Percentiles rank a stretch among this genome's conserved stretches.
Conservation (phyloP, 1,140 invertebrate species). For the Neodiprion lecontei region DNA sequence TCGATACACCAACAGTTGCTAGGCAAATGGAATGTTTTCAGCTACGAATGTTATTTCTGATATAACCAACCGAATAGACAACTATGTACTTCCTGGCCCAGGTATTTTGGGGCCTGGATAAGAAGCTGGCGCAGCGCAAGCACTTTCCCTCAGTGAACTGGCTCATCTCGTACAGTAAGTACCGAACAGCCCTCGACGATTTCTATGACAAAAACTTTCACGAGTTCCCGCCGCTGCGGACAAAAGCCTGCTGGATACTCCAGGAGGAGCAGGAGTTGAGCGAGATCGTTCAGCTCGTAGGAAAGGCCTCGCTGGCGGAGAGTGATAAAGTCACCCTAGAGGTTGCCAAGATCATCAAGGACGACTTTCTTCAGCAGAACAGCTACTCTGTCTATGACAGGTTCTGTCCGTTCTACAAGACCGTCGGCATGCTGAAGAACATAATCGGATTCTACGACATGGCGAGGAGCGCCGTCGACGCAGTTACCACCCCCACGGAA, state of each 20-base stretch:
- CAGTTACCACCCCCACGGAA: slow-evolving; percentile 76
- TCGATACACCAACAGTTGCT: too few species aligned
- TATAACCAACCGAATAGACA: too few species aligned
- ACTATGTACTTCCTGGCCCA: too few species aligned
- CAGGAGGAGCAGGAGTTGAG: slow-evolving; percentile 89
- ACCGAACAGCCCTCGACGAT: slow-evolving; percentile 78
- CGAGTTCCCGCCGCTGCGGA: slow-evolving; percentile 73
- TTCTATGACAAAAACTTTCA: slow-evolving; percentile 82
- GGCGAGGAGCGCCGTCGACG: slow-evolving; percentile 73
- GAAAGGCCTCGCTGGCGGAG: slow-evolving; percentile 82
- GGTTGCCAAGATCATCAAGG: slow-evolving; percentile 78
- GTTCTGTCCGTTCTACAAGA: slow-evolving; percentile 87
- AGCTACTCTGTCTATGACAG: slow-evolving; percentile 79
- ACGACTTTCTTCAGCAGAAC: slow-evolving; percentile 84
- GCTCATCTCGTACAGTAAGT: slow-evolving; percentile 84
- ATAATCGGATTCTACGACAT: slow-evolving; percentile 82
- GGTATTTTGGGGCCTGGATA: slow-evolving; percentile 79
- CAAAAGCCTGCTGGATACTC: slow-evolving; percentile 72
- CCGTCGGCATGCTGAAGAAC: slow-evolving; percentile 80
- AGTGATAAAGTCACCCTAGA: slow-evolving; percentile 82
- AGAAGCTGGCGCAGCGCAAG: slow-evolving; percentile 77
- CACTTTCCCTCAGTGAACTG: slow-evolving; percentile 80
- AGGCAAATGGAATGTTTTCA: too few species aligned
- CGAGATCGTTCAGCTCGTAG: slow-evolving; percentile 89
- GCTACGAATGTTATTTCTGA: too few species aligned